Evolutionary conservation across 1,140 invertebrate species (phyloP).

Genomic region (Leptopilina boulardi): DNA sequence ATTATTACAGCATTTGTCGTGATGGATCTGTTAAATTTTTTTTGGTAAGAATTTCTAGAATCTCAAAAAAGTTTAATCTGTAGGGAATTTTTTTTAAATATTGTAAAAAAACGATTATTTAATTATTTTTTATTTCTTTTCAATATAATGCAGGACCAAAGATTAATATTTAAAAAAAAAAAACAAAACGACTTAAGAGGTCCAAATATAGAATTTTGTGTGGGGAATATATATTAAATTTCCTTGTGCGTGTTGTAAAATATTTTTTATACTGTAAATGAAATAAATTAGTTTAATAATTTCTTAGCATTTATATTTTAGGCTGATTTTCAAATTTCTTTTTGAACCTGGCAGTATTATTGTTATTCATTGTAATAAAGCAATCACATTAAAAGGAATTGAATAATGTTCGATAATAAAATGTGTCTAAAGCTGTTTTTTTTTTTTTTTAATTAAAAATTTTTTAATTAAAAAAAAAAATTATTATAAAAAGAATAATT

Average conservation of each 20-base stretch:
- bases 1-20: background rate
- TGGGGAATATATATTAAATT: background rate
- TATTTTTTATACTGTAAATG: constrained; percentile 20
- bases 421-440: too few relatives aligned
- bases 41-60: constrained; percentile 1
- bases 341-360: constrained; percentile 29
- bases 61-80: constrained; percentile 11
- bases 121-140: background rate
- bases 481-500: too few relatives aligned
- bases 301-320: background rate
- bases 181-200: background rate
- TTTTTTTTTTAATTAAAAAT: too few relatives aligned
- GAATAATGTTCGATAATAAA: background rate
- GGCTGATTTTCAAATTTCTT: background rate
- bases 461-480: background rate
- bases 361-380: background rate
- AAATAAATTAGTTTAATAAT: background rate
- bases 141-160: constrained; percentile 21
- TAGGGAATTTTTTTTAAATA: background rate
- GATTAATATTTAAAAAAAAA: background rate
- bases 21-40: constrained; percentile 14
- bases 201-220: background rate
- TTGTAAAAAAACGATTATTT: background rate
- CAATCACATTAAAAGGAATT: background rate
- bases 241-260: constrained; percentile 15